Conservation (phyloP, 2,888 invertebrate genomes). For the Nomada goodeniana region DNA sequence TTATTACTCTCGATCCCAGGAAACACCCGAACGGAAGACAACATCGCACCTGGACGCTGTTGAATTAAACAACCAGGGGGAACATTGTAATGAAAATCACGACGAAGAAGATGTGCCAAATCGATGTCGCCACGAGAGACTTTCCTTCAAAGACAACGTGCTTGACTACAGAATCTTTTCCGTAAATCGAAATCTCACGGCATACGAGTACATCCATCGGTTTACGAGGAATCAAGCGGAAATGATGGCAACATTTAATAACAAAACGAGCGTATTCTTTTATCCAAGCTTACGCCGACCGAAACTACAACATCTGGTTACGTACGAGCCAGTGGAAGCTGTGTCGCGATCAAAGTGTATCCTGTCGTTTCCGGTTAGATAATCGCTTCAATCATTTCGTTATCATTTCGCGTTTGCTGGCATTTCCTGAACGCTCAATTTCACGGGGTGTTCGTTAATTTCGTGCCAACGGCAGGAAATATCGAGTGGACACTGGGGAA, state of each 20-base stretch:
- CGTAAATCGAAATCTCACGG: slow-evolving; percentile 74
- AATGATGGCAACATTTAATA: slow-evolving; percentile 50
- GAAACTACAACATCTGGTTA: slow-evolving; percentile 65
- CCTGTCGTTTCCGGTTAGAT: slow-evolving; percentile 56
- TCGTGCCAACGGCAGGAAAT: slow-evolving; percentile 8
- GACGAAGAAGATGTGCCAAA: background rate
- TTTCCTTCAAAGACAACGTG: background rate
- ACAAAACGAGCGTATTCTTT: slow-evolving; percentile 62
- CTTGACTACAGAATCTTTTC: slow-evolving; percentile 75
- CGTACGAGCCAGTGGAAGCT: slow-evolving; percentile 61
- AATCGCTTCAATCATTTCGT: slow-evolving; percentile 18
- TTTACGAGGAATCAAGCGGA: slow-evolving; percentile 59
- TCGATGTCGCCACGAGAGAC: slow-evolving; percentile 29
- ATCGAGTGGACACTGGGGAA: slow-evolving; percentile 1
- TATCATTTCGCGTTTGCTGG: slow-evolving; percentile 13
- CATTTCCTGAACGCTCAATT: background rate
- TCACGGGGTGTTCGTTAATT: slow-evolving; percentile 14
- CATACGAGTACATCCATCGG: slow-evolving; percentile 77
- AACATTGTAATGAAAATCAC: background rate
- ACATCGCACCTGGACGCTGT: background rate
- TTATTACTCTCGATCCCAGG: slow-evolving; percentile 34
- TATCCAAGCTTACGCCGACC: slow-evolving; percentile 61
- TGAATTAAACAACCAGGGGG: slow-evolving; percentile 2
- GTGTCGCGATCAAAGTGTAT: slow-evolving; percentile 64
- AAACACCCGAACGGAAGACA: too few relatives aligned